Evolutionary conservation across 2,888 invertebrate genomes (phyloP).

Genomic region (Polydesmus complanatus): DNA sequence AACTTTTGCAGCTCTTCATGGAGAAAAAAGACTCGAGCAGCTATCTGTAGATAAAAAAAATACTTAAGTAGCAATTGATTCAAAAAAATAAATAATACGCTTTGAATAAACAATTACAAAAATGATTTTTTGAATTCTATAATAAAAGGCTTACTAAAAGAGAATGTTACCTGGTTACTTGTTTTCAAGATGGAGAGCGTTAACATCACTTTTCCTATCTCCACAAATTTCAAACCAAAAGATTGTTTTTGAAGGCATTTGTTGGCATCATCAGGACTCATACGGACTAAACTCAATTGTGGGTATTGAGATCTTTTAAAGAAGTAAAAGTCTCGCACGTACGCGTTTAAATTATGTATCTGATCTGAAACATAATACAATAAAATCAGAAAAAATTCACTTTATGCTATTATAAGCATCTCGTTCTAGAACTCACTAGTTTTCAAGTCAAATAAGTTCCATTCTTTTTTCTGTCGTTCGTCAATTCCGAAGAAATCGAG

Average conservation of each 20-base stretch:
- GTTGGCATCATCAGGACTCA: slow-evolving; percentile 84
- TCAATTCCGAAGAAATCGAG: slow-evolving; percentile 95
- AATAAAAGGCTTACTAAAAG: too few species aligned
- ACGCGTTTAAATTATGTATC: slow-evolving; percentile 88
- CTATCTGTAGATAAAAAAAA: slow-evolving; percentile 46
- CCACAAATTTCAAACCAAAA: slow-evolving; percentile 82
- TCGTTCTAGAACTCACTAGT: too few species aligned
- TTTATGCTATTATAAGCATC: too few species aligned
- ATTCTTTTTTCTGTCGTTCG: slow-evolving; percentile 70
- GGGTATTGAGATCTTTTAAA: slow-evolving; percentile 96
- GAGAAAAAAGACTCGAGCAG: slow-evolving; percentile 92
- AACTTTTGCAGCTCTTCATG: slow-evolving; percentile 98
- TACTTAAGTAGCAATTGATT: background rate
- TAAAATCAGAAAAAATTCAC: too few species aligned
- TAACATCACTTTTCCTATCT: slow-evolving; percentile 72
- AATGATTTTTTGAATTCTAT: too few species aligned
- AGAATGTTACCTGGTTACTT: slow-evolving; percentile 27
- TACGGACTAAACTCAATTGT: slow-evolving; percentile 80
- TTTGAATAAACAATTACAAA: background rate
- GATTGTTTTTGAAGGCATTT: slow-evolving; percentile 80
- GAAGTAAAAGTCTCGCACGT: slow-evolving; percentile 89
- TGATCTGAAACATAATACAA: slow-evolving; percentile 51
- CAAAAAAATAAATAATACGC: background rate
- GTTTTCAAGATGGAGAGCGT: slow-evolving; percentile 34
- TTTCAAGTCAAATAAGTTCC: slow-evolving; percentile 94